phyloP scores from a whole-genome alignment of 2,113 vertebrate species.

The Lophotis ruficrista region DNA sequence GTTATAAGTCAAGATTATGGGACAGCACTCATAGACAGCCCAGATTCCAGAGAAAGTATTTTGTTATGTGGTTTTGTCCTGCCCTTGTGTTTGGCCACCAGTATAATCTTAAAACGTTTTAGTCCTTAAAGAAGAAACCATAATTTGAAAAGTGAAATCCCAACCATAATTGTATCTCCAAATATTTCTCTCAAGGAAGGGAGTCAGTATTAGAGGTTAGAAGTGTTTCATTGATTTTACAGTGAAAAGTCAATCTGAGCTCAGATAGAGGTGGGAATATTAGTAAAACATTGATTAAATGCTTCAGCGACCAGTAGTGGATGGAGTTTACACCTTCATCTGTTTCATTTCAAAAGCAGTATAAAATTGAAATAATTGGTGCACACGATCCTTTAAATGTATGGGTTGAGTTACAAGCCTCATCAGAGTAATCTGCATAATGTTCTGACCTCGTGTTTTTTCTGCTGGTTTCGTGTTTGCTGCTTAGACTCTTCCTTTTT shows the following conservation, averaged over 20 bases:
- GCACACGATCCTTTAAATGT: background rate
- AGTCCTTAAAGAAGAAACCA: background rate
- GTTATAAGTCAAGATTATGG: background rate
- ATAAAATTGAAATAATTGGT: background rate
- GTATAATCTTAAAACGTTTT: background rate
- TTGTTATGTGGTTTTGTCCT: background rate
- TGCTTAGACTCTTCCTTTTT: background rate
- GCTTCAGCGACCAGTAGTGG: background rate
- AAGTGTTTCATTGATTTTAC: slow-evolving; percentile 17
- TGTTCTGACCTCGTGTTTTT: background rate
- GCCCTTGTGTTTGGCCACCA: background rate
- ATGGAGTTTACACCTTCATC: background rate
- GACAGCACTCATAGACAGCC: background rate
- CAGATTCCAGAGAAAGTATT: background rate
- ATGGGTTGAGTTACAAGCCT: background rate
- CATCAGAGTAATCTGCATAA: background rate
- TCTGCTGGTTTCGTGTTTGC: background rate
- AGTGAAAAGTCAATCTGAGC: background rate
- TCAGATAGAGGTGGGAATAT: background rate
- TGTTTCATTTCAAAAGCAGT: slow-evolving; percentile 6
- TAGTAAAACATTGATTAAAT: slow-evolving; percentile 13
- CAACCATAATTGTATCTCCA: background rate
- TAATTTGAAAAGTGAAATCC: background rate
- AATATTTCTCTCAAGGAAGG: background rate
- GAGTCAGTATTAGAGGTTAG: background rate